Evolutionary conservation across 2,113 vertebrate species (phyloP).

Genomic region (Cynopterus brachyotis): DNA sequence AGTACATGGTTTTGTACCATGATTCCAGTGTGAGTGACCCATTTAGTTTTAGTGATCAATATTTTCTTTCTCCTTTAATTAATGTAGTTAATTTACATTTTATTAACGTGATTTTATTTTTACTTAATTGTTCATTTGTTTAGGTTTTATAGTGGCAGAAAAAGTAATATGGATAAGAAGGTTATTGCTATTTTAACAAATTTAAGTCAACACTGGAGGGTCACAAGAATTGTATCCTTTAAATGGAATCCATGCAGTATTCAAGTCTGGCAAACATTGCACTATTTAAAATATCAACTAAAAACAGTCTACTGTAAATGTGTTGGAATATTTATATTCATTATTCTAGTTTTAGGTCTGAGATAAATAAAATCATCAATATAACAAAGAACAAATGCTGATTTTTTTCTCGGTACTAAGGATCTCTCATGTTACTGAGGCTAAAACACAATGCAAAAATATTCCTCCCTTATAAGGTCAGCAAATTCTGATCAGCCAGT

Average conservation of each 20-base stretch:
- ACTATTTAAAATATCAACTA: constrained; percentile 42
- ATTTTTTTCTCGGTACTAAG: neutral
- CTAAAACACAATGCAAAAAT: constrained; percentile 52
- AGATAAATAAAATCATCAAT: constrained; percentile 65
- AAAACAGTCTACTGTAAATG: constrained; percentile 4
- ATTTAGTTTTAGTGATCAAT: neutral
- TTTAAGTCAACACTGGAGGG: neutral
- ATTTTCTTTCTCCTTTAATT: constrained; percentile 36
- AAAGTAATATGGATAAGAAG: constrained; percentile 16
- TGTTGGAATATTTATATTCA: constrained; percentile 46
- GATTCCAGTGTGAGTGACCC: neutral
- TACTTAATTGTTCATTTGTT: constrained; percentile 16
- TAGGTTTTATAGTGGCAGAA: neutral
- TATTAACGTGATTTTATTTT: neutral
- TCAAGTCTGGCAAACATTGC: neutral
- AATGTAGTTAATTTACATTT: neutral
- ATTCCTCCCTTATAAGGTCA: constrained; percentile 60
- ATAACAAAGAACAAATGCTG: constrained; percentile 54
- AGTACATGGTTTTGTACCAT: neutral
- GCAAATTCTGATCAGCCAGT: constrained; percentile 53
- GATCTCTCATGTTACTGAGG: constrained; percentile 16
- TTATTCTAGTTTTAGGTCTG: constrained; percentile 45
- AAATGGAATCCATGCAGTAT: neutral
- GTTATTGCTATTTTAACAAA: constrained; percentile 12
- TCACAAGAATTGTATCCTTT: neutral